Percentiles rank a stretch among this genome's conserved stretches.
Conservation (phyloP, 2,113 vertebrate species). For the Cichladusa arquata region DNA sequence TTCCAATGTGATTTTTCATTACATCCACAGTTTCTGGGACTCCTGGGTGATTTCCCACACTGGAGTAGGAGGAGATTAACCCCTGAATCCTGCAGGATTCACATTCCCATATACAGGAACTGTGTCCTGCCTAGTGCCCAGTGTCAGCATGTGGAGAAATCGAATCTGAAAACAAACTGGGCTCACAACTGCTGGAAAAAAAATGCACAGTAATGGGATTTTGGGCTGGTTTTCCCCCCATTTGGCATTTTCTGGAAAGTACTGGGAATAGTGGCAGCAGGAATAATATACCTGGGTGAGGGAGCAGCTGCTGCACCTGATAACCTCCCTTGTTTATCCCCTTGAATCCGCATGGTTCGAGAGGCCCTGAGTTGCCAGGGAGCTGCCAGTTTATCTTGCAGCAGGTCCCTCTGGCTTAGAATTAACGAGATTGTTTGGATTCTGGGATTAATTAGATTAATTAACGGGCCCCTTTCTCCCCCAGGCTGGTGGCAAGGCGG, state of each 20-base stretch:
- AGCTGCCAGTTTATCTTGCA: background rate
- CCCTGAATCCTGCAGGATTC: background rate
- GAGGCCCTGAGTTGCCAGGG: background rate
- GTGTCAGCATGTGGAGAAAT: rapidly evolving
- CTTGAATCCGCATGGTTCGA: rapidly evolving
- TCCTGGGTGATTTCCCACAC: background rate
- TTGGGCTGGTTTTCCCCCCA: rapidly evolving
- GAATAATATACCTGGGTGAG: background rate
- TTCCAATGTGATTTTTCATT: background rate
- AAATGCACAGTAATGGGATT: rapidly evolving
- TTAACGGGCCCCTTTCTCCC: background rate
- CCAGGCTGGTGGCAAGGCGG: constrained; percentile 97
- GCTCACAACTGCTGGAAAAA: background rate
- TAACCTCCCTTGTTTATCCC: rapidly evolving
- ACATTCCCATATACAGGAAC: rapidly evolving
- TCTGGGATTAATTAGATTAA: background rate
- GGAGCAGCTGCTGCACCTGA: background rate
- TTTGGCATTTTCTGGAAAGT: background rate
- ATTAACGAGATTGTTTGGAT: background rate
- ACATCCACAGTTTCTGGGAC: background rate
- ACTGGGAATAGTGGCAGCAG: background rate
- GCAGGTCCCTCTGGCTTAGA: background rate
- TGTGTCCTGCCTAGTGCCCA: rapidly evolving
- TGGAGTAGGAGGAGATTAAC: background rate
- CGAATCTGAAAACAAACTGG: rapidly evolving